Percentiles rank a stretch among this genome's conserved stretches.
Conservation (phyloP, 2,888 invertebrate species). For the Conomelus anceps region DNA sequence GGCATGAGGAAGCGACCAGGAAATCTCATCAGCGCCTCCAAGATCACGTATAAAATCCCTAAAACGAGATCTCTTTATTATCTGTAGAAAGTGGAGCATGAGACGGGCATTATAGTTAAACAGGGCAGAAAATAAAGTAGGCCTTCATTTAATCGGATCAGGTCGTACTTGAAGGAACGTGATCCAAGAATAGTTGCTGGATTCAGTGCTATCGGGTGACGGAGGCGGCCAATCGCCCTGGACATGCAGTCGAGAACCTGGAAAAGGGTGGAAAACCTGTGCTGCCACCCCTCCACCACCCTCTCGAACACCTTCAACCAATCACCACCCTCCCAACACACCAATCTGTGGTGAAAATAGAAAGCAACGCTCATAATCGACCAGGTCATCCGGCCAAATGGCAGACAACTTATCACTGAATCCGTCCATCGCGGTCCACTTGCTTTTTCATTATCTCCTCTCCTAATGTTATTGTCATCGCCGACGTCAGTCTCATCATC, state of each 20-base stretch:
- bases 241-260: not conserved
- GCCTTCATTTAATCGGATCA: constrained; percentile 14
- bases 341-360: not conserved
- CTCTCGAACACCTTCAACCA: not conserved
- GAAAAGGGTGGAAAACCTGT: not conserved
- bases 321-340: too few relatives aligned
- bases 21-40: constrained; percentile 9
- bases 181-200: constrained; percentile 17
- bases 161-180: constrained; percentile 12
- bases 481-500: not conserved
- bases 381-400: not conserved
- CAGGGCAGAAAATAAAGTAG: constrained; percentile 10
- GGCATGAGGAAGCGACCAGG: not conserved
- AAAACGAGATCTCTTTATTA: constrained; percentile 20
- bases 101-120: constrained; percentile 4
- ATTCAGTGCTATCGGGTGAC: constrained; percentile 5
- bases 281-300: not conserved
- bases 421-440: not conserved
- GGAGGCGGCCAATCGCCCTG: not conserved
- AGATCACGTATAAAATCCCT: constrained; percentile 20
- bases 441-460: not conserved
- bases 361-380: not conserved
- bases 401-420: not conserved
- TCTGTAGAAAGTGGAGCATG: constrained; percentile 17
- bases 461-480: not conserved